Conservation (phyloP, 2,113 vertebrate genomes). For the Cinclus mexicanus region DNA sequence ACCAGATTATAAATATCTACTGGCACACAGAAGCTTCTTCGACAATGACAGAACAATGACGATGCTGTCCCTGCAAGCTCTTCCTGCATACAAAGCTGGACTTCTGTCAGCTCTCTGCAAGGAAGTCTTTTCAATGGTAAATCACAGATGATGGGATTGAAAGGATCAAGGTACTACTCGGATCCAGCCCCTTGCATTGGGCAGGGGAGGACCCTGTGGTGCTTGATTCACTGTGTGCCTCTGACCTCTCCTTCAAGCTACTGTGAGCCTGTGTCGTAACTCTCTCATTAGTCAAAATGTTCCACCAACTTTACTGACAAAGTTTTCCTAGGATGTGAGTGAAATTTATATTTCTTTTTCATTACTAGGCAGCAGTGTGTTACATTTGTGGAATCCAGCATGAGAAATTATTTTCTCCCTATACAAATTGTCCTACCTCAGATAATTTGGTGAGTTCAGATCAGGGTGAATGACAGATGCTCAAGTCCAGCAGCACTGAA, state of each 20-base stretch:
- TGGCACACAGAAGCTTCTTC: background rate
- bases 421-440: background rate
- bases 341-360: background rate
- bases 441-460: background rate
- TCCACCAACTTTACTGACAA: background rate
- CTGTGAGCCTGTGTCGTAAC: background rate
- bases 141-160: background rate
- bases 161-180: background rate
- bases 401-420: background rate
- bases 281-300: constrained; percentile 1
- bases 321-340: background rate
- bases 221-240: background rate
- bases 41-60: background rate
- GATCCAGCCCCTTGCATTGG: constrained; percentile 27
- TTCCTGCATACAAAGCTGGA: background rate
- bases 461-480: background rate
- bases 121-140: background rate
- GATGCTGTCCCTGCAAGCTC: background rate
- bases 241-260: constrained; percentile 3
- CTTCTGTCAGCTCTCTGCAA: background rate
- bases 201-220: background rate
- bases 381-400: background rate
- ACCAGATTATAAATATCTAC: constrained; percentile 54
- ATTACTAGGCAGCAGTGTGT: background rate
- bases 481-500: background rate